These are phyloP conservation scores for Zosterops pallidus DNA, from an alignment of 2,113 vertebrate genomes.

Conservation along the genomic window DNA sequence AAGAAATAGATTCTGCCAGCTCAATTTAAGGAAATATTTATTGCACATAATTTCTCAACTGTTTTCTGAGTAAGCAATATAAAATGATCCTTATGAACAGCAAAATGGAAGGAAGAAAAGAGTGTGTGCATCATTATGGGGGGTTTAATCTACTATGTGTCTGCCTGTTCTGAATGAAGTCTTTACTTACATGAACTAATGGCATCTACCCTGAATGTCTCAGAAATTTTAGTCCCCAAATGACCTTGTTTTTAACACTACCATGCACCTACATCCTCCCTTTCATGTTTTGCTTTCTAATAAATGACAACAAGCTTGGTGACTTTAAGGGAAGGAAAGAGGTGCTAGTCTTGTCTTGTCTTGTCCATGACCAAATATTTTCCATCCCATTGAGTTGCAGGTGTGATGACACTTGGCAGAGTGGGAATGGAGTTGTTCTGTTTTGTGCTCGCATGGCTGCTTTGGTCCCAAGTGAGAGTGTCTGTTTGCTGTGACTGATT, in stretches of 20 bases:
- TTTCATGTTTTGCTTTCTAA: not conserved
- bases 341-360: not conserved
- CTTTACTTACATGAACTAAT: slow-evolving; percentile 20
- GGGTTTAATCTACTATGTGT: slow-evolving; percentile 26
- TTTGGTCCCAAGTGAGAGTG: not conserved
- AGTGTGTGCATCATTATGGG: not conserved
- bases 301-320: not conserved
- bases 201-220: not conserved
- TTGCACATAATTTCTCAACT: slow-evolving; percentile 63
- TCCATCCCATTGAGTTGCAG: not conserved
- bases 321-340: not conserved
- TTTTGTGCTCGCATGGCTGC: not conserved
- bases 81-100: slow-evolving; percentile 39
- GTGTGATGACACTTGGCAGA: not conserved
- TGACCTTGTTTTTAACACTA: not conserved
- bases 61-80: slow-evolving; percentile 56
- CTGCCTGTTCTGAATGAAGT: slow-evolving; percentile 1
- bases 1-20: slow-evolving; percentile 50
- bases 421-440: slow-evolving; percentile 9
- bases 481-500: slow-evolving; percentile 24
- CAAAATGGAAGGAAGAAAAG: not conserved
- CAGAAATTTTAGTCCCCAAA: not conserved
- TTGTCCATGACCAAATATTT: not conserved
- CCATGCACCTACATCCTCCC: not conserved
- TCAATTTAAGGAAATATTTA: slow-evolving; percentile 69